phyloP scores from a whole-genome alignment of 1,140 invertebrate species.

The Schlechtendalia chinensis region DNA sequence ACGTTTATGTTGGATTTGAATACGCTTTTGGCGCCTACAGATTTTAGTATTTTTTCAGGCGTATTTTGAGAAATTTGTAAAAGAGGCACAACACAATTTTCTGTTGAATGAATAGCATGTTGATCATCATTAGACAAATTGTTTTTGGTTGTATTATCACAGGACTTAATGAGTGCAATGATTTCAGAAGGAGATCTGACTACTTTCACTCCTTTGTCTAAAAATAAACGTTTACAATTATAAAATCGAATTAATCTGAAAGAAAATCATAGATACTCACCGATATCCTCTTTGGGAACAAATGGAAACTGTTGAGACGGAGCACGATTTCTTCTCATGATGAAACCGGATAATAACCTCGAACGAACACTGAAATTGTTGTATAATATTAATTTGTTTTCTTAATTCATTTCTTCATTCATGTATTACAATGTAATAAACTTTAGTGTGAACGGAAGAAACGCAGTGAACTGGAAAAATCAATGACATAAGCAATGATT shows the following conservation, averaged over 20 bases:
- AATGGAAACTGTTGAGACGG: constrained; percentile 34
- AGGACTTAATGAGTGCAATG: constrained; percentile 26
- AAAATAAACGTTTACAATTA: not conserved
- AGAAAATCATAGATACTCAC: not conserved
- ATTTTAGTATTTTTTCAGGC: not conserved
- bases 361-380: too few species aligned
- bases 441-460: too few species aligned
- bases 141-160: not conserved
- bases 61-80: constrained; percentile 17
- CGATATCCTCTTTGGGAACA: constrained; percentile 37
- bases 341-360: not conserved
- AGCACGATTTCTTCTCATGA: constrained; percentile 39
- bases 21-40: not conserved
- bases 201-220: constrained; percentile 41
- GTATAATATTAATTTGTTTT: too few species aligned
- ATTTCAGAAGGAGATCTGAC: constrained; percentile 33
- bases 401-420: too few species aligned
- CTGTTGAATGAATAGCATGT: not conserved
- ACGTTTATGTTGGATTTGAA: not conserved
- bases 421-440: too few species aligned
- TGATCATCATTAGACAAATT: not conserved
- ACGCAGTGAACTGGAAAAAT: too few species aligned
- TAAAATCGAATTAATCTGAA: not conserved
- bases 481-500: too few species aligned
- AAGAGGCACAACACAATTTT: not conserved